Base-by-base conservation (phyloP, 2,797 vertebrate genomes). In the Trachurus trachurus region DNA sequence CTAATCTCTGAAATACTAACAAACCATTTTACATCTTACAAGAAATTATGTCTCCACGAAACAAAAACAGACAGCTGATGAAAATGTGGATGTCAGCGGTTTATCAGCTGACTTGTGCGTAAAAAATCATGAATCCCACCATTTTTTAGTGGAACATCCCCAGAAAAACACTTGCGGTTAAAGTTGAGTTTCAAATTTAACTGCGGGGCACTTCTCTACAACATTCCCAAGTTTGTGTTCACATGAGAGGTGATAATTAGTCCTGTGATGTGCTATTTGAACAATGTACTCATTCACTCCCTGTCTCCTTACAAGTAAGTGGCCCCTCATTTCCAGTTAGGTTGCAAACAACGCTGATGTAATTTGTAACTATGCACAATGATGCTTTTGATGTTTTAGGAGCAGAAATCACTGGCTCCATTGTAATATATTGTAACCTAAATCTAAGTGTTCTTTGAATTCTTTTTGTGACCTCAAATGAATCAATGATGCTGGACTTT, bases 221-320 rank as follows among this genome's bases (percentile, higher is more conserved):
- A n/a, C 65, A 45, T 85, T 59, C 13, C 52, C 81, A 74, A 86
- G 85, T 74, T 53, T 3, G 62, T 70, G 76, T 62, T 7, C 63
- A 12, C 70, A 63, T 16, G 1, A 60, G 62, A 61, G 15, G 45
- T 78, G 22, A 66, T 31, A 22, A 12, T 56, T 5, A 40, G 77
- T 89, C 79, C 71, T 78, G 71, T 87, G 84, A 87, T 58, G 12
- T 57, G 21, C 15, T 31, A 9, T 60, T 59, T 70, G 5, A 78
- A 83, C 81, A 57, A 10, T 37, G 45, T 9, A 5, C 13, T 70
- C 84, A 78, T 74, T 88, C 63, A 76, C 6, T 66, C 10, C 42
- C 40, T 0, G 0, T 26, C 17, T 29, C 19, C n/a, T 61, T 26
- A 10, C 44, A 26, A 8, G 21, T 9, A 26, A 53, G 2, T 0